Percentiles rank a stretch among this genome's conserved stretches.
These are phyloP conservation scores for Drosophila bipectinata DNA, from an alignment of 1,140 invertebrate species.

Conservation along the genomic window DNA sequence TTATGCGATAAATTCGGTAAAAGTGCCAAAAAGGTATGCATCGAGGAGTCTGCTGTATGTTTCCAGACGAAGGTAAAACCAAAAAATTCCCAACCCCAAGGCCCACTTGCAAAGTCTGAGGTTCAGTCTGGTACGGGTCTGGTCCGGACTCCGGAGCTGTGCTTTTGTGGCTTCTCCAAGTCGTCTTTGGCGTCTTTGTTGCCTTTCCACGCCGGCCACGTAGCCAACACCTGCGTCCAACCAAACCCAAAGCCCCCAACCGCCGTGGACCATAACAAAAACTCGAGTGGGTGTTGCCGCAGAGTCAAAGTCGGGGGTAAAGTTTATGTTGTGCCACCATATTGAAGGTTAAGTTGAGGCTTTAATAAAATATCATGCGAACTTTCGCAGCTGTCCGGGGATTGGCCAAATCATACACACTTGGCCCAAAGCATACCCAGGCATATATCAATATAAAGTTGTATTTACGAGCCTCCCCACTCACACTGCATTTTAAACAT, in stretches of 20 bases:
- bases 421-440: conserved; percentile 33
- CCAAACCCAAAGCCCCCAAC: conserved; percentile 22
- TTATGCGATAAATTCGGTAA: conserved; percentile 80
- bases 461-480: conserved; percentile 37
- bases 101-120: conserved; percentile 10
- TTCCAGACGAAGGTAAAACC: conserved; percentile 70
- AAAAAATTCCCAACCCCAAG: conserved; percentile 46
- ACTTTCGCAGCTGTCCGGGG: conserved; percentile 52
- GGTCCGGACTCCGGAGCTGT: conserved; percentile 7
- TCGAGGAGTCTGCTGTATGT: conserved; percentile 38
- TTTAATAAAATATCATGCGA: conserved; percentile 73
- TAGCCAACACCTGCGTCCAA: conserved; percentile 70
- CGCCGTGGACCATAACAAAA: conserved; percentile 39
- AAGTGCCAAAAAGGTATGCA: conserved; percentile 81
- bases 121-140: conserved; percentile 24
- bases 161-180: conserved; percentile 69
- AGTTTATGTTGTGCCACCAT: conserved; percentile 39
- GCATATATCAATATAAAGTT: conserved; percentile 47
- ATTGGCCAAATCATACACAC: conserved; percentile 34
- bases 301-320: not conserved
- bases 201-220: conserved; percentile 40
- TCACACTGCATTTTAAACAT: conserved; percentile 61
- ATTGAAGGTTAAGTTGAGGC: conserved; percentile 68
- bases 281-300: conserved; percentile 31
- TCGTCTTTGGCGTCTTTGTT: conserved; percentile 60